phyloP scores from a whole-genome alignment of 2,797 vertebrate species.

The Bovichtus diacanthus region DNA sequence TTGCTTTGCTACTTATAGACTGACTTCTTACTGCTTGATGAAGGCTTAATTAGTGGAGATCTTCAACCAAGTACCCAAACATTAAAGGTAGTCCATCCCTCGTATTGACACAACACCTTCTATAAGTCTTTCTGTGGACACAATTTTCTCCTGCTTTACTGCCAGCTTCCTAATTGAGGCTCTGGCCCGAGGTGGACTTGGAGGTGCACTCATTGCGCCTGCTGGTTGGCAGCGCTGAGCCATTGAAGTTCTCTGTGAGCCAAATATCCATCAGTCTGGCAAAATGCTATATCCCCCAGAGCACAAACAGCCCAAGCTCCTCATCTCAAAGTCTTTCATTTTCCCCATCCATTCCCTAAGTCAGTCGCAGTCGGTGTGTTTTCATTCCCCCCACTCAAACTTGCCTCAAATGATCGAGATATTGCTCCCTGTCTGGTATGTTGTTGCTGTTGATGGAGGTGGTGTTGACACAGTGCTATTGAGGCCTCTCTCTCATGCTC shows the following conservation, averaged over 20 bases:
- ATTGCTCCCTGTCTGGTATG: constrained; percentile 13
- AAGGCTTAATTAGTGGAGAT: constrained; percentile 14
- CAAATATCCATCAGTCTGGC: constrained; percentile 71
- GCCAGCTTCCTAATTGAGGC: constrained; percentile 50
- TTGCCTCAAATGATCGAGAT: constrained; percentile 25
- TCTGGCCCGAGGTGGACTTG: constrained; percentile 46
- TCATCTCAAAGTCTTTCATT: constrained; percentile 60
- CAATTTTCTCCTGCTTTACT: constrained; percentile 18
- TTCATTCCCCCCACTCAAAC: constrained; percentile 39
- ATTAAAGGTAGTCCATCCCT: neutral
- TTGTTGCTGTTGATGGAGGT: constrained; percentile 23
- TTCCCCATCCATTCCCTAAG: constrained; percentile 52
- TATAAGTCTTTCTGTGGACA: constrained; percentile 24
- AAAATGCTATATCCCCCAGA: constrained; percentile 63
- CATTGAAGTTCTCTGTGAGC: constrained; percentile 52
- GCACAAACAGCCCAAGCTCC: constrained; percentile 41
- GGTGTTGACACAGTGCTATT: constrained; percentile 24
- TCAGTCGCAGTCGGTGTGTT: constrained; percentile 35
- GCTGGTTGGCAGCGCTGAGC: constrained; percentile 51
- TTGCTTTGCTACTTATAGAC: neutral
- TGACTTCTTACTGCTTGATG: neutral
- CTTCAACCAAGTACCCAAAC: neutral
- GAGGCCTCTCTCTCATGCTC: constrained; percentile 12
- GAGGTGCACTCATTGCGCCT: constrained; percentile 44
- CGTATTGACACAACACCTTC: constrained; percentile 14